Evolutionary conservation across 2,113 vertebrate genomes (phyloP).

Genomic region (Fulica atra): DNA sequence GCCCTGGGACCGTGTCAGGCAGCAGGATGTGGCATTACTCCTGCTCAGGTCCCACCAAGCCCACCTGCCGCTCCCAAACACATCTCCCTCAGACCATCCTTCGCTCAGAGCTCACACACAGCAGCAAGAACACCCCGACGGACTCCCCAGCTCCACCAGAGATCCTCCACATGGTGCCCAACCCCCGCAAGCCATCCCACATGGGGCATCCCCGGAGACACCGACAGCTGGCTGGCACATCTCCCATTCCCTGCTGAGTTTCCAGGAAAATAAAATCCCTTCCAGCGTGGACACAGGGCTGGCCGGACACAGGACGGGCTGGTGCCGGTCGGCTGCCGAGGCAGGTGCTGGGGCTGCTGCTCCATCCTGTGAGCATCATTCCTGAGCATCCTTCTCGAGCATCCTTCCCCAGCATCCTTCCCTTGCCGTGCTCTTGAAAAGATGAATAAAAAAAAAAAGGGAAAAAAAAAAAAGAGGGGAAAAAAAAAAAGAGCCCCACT

Average conservation of each 20-base stretch:
- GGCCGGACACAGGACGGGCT: not conserved
- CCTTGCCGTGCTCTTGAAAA: conserved; percentile 71
- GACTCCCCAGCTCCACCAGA: accelerated
- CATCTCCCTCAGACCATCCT: not conserved
- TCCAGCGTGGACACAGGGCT: accelerated
- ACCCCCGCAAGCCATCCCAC: not conserved
- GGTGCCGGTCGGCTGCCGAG: not conserved
- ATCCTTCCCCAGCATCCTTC: not conserved
- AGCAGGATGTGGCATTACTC: accelerated
- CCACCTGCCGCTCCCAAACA: not conserved
- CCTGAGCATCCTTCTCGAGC: too few relatives aligned
- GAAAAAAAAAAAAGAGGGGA: conserved; percentile 52
- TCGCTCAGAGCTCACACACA: accelerated
- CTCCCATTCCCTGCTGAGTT: not conserved
- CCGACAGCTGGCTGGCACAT: accelerated
- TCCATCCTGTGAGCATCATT: not conserved
- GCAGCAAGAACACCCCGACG: accelerated
- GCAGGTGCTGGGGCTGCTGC: not conserved
- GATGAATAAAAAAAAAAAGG: conserved; percentile 55
- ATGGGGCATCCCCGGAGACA: not conserved
- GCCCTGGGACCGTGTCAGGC: accelerated
- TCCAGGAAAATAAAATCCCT: not conserved
- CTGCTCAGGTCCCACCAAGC: not conserved
- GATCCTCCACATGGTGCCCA: not conserved
- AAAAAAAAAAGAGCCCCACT: conserved; percentile 80